phyloP scores from a whole-genome alignment of 2,888 invertebrate genomes.

The Alloplasta piceator region DNA sequence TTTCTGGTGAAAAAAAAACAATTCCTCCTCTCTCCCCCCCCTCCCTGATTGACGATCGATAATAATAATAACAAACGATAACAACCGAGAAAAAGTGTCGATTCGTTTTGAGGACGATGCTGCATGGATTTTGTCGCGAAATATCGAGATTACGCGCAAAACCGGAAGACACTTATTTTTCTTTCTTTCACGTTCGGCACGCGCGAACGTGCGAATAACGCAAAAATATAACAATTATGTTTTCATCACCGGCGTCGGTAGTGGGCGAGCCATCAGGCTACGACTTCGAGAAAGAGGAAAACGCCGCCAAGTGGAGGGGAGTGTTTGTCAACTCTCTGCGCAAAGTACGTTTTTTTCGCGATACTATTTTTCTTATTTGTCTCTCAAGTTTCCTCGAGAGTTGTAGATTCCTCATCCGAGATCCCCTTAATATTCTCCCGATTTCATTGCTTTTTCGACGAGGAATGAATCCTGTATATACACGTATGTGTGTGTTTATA shows the following conservation, averaged over 20 bases:
- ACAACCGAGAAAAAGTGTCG: neutral
- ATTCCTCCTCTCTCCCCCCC: no score
- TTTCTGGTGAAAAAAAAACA: no score
- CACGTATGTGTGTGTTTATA: neutral
- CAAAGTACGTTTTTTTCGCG: slow-evolving; percentile 86
- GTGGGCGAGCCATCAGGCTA: slow-evolving; percentile 86
- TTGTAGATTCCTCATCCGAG: neutral
- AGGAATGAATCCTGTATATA: no score
- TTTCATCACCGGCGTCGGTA: slow-evolving; percentile 83
- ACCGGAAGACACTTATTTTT: slow-evolving; percentile 31
- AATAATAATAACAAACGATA: slow-evolving; percentile 1
- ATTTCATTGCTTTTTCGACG: no score
- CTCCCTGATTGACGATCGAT: no score
- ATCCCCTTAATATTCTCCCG: neutral
- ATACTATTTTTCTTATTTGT: slow-evolving; percentile 21
- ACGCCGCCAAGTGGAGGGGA: slow-evolving; percentile 96
- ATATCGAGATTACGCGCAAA: slow-evolving; percentile 1
- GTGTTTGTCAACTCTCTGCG: slow-evolving; percentile 93
- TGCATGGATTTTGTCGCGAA: slow-evolving; percentile 17
- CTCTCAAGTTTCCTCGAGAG: slow-evolving; percentile 13
- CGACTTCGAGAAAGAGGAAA: slow-evolving; percentile 95
- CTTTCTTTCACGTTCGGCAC: slow-evolving; percentile 9
- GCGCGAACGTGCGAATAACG: slow-evolving; percentile 17
- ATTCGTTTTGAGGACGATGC: slow-evolving; percentile 18
- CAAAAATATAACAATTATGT: slow-evolving; percentile 73